phyloP scores from a whole-genome alignment of 2,797 vertebrate genomes.

The Mionectes olivaceus region DNA sequence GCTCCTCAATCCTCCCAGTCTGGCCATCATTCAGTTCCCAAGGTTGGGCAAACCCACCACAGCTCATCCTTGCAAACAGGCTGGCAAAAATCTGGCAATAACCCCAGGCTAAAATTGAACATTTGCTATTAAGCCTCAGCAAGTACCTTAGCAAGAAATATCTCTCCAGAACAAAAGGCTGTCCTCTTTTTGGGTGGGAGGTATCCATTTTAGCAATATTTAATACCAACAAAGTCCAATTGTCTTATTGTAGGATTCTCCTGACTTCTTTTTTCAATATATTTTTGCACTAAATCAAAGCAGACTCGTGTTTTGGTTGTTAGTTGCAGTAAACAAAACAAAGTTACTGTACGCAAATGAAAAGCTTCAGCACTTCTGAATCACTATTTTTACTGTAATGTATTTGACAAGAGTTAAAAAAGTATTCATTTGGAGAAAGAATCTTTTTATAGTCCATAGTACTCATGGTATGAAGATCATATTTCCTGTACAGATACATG shows the following conservation, averaged over 20 bases:
- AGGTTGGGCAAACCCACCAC: not conserved
- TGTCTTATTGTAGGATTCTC: not conserved
- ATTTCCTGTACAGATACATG: not conserved
- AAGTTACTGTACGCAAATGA: not conserved
- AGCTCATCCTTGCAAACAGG: not conserved
- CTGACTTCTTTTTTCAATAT: not conserved
- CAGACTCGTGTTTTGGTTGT: not conserved
- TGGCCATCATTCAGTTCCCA: not conserved
- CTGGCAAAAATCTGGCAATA: not conserved
- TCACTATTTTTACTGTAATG: not conserved
- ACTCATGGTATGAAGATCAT: not conserved
- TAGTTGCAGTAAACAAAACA: not conserved
- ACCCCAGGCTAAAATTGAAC: not conserved
- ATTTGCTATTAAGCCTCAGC: not conserved
- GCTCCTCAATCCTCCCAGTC: not conserved
- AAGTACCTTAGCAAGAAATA: not conserved
- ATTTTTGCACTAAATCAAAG: not conserved
- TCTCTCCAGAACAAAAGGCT: not conserved
- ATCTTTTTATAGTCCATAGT: not conserved
- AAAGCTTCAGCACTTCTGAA: not conserved
- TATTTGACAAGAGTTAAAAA: not conserved
- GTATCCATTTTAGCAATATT: not conserved
- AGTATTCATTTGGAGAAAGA: not conserved
- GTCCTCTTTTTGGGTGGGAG: not conserved
- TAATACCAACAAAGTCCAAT: not conserved